Conservation (phyloP, 1,140 invertebrate genomes). For the Idris sp. region DNA sequence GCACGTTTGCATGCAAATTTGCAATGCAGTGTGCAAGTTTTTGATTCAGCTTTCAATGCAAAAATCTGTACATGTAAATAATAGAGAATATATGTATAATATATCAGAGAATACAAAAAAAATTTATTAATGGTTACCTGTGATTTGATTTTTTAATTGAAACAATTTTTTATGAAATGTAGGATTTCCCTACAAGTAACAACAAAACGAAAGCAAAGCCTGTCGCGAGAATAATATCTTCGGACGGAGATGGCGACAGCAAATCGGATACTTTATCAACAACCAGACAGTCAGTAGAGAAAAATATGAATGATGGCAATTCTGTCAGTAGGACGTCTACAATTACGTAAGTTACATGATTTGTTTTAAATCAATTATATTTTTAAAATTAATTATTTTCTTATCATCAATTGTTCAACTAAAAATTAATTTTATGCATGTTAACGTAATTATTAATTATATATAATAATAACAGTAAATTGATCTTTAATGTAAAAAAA, state of each 20-base stretch:
- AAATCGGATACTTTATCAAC: slow-evolving; percentile 74
- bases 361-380: too few species aligned
- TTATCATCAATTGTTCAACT: too few species aligned
- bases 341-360: slow-evolving; percentile 72
- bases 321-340: slow-evolving; percentile 75
- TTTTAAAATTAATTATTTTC: too few species aligned
- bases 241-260: slow-evolving; percentile 70
- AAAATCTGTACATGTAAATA: neutral
- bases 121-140: too few species aligned
- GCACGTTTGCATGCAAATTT: slow-evolving; percentile 41
- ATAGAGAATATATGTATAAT: too few species aligned
- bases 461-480: too few species aligned
- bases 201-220: slow-evolving; percentile 79
- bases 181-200: slow-evolving; percentile 81
- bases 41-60: slow-evolving; percentile 18
- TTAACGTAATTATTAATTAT: too few species aligned
- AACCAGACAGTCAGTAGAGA: slow-evolving; percentile 72
- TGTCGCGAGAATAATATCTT: slow-evolving; percentile 71
- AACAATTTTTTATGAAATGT: slow-evolving; percentile 23
- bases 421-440: too few species aligned
- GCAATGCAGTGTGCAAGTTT: slow-evolving; percentile 26
- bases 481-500: too few species aligned
- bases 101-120: too few species aligned
- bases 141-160: too few species aligned
- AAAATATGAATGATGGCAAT: slow-evolving; percentile 76